Base-by-base conservation (phyloP, 35 echinoderm and acorn worm species). In the Ophioderma brevispina region DNA sequence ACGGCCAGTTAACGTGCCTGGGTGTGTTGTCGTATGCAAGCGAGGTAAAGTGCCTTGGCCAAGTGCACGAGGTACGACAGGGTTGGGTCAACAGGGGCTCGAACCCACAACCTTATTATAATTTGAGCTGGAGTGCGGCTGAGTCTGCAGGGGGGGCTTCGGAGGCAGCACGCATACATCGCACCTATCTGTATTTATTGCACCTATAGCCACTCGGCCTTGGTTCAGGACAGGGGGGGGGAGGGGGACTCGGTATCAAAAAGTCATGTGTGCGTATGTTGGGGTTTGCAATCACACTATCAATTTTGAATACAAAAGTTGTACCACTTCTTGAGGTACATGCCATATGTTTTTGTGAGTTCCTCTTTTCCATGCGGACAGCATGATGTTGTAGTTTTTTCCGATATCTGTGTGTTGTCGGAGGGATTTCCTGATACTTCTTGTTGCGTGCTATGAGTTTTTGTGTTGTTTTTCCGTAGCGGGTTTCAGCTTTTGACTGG, bases 181-280 rank as follows among this genome's bases (percentile, higher is more conserved):
- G 32, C 37, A 37, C 32, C 86, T 30, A 5, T 78, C 46, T 32
- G 88, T 90, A 32, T 90, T 90, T 32, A 90, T 90, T 31, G 88
- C 88, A 90, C 88, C 82, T 31, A 82, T 64, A 49, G 42, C 33
- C 32, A 90, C 13, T 10, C 75, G 18, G 37, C n/a, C n/a, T n/a
- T n/a, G n/a, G n/a, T n/a, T n/a, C n/a, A n/a, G n/a, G n/a, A n/a
- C n/a, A n/a, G n/a, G n/a, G n/a, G n/a, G n/a, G n/a, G n/a, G n/a
- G n/a, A n/a, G n/a, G n/a, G n/a, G 40, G 38, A 28, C 80, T 25
- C 32, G 5, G 88, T n/a, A n/a, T 31, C 2, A 90, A 30, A 32
- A 89, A 89, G 35, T 89, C 87, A 30, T 81, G 33, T 36, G 64
- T 21, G 1, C 56, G 28, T 19, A 89, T 37, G 34, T 37, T 37